Base-by-base conservation (phyloP, 2,797 vertebrate species). In the Chelonia mydas region DNA sequence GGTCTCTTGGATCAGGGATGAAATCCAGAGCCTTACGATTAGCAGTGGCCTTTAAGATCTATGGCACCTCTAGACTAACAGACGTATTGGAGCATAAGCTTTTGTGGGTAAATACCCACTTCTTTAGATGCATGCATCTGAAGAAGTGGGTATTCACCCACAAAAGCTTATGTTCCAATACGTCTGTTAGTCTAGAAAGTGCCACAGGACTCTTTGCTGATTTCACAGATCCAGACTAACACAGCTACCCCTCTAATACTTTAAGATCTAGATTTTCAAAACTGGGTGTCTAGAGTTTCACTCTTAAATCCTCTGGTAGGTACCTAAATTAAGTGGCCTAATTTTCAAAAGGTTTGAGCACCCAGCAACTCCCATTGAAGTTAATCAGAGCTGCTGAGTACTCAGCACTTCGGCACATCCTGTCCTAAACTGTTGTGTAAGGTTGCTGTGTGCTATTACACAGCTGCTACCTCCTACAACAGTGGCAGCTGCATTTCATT, bases 391-490 rank as follows among this genome's bases (percentile, higher is more conserved):
- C 10, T 74, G 68, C 37, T 25, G 37, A 41, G 23, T 61, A 33
- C 59, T 61, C 59, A 16, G 31, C 59, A 31, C 12, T 61, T 61
- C 6, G 13, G 28, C 28, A 61, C 15, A 61, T 7, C 28, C 27
- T 3, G 5, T 53, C 0, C 0, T 15, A 33, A 41, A 3, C 53
- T 21, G 19, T 25, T 33, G 72, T 6, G 25, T 28, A 76, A 76
- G 4, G 25, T 28, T 28, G 12, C 72, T 28, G 27, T 47, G 72
- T 76, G 41, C 41, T 76, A 47, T 28, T 47, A 47, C 9, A 5
- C 25, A 76, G 72, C 72, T 76, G 11, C 27, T 6, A 7, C 7
- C 21, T 41, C 37, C 23, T 37, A 45, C 25, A 15, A 11, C 41
- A 41, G 37, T 47, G 25, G 7, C 72, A 76, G 41, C 41, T 15